Evolutionary conservation across 2,113 vertebrate genomes (phyloP).

Genomic region (Sminthopsis crassicaudata): DNA sequence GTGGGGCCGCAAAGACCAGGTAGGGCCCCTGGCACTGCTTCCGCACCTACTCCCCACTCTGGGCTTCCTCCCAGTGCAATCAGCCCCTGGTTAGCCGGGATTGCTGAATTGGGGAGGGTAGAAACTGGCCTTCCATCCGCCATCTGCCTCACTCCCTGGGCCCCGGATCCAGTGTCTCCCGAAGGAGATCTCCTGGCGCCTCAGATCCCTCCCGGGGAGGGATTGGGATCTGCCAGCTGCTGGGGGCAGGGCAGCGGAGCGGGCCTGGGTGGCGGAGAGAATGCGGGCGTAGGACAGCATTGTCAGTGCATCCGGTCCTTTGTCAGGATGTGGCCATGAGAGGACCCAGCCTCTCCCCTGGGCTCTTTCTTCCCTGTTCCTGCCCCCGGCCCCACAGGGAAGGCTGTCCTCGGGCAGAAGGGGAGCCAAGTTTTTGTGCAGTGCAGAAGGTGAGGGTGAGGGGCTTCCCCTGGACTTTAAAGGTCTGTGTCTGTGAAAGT

Average conservation of each 20-base stretch:
- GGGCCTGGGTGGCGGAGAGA: not conserved
- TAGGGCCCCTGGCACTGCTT: not conserved
- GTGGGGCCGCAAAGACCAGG: slow-evolving; percentile 49
- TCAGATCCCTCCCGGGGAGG: not conserved
- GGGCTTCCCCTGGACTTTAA: too few relatives aligned
- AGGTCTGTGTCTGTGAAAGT: not conserved
- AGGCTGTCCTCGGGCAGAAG: not conserved
- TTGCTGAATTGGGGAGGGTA: not conserved
- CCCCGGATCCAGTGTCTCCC: not conserved
- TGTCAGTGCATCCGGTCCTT: not conserved
- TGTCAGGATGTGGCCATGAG: not conserved
- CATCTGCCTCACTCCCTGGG: not conserved
- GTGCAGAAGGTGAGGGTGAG: not conserved
- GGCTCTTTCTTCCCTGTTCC: not conserved
- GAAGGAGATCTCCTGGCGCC: not conserved
- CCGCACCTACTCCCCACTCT: not conserved
- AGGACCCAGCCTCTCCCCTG: not conserved
- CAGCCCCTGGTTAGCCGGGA: not conserved
- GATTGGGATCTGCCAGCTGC: not conserved
- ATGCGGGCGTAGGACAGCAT: not conserved
- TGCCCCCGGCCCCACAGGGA: not conserved
- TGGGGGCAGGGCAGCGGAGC: not conserved
- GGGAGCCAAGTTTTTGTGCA: not conserved
- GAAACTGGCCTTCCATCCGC: not conserved
- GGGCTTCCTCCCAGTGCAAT: not conserved